These are phyloP conservation scores for Darevskia nairensis DNA, from an alignment of 2,797 vertebrate genomes.

Conservation along the genomic window DNA sequence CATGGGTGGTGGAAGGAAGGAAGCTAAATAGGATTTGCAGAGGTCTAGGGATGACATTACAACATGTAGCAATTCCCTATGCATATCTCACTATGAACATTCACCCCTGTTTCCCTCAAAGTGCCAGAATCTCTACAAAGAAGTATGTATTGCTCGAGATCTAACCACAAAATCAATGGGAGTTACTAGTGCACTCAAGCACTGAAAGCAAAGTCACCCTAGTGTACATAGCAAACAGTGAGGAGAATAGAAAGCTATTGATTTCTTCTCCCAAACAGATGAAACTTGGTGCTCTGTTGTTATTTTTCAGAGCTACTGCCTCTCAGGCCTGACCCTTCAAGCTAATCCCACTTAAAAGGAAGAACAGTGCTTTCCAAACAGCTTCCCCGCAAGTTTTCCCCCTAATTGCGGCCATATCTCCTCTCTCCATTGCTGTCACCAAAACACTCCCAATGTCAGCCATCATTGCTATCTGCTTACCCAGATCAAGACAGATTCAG, in stretches of 20 bases:
- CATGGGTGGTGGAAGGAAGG: background rate
- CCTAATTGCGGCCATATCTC: background rate
- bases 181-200: constrained; percentile 45
- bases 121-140: constrained; percentile 47
- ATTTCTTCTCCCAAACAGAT: constrained; percentile 60
- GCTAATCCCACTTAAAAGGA: constrained; percentile 34
- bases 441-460: no score
- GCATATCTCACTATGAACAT: constrained; percentile 33
- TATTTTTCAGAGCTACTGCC: constrained; percentile 47
- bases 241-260: constrained; percentile 53
- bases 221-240: constrained; percentile 29
- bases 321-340: constrained; percentile 22
- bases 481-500: background rate
- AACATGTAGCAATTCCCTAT: background rate
- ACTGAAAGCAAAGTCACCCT: constrained; percentile 53
- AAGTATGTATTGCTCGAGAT: constrained; percentile 58
- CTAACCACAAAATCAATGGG: constrained; percentile 68
- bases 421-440: no score
- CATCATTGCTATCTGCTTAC: background rate
- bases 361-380: background rate
- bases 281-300: constrained; percentile 46
- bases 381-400: background rate
- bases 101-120: constrained; percentile 46
- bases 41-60: background rate
- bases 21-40: background rate